phyloP scores from a whole-genome alignment of 2,113 vertebrate species.

The Alouatta palliata region DNA sequence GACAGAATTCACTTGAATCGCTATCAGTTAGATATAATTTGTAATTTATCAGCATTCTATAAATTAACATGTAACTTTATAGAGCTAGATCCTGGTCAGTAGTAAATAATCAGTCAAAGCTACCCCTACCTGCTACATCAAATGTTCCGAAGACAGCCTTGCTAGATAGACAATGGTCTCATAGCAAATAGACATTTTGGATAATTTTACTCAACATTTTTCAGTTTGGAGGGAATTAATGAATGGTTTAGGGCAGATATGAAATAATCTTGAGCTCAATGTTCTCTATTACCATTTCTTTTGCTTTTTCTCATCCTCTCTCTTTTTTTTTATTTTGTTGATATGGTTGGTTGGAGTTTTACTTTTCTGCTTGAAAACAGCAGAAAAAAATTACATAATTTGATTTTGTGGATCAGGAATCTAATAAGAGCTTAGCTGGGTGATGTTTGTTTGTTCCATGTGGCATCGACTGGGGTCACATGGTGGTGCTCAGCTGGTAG shows the following conservation, averaged over 20 bases:
- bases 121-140: not conserved
- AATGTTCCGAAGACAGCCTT: not conserved
- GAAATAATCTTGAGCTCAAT: not conserved
- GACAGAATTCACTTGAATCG: not conserved
- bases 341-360: not conserved
- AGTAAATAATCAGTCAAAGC: not conserved
- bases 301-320: not conserved
- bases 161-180: not conserved
- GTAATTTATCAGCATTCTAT: not conserved
- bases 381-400: not conserved
- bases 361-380: not conserved
- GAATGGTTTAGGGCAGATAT: not conserved
- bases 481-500: no score
- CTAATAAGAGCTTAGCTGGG: not conserved
- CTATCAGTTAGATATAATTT: not conserved
- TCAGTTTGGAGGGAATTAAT: not conserved
- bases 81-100: not conserved
- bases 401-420: not conserved
- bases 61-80: not conserved
- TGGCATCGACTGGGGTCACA: no score
- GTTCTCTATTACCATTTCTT: not conserved
- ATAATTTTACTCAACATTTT: not conserved
- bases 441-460: no score
- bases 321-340: not conserved
- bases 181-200: not conserved